Conservation (phyloP, 2,113 vertebrate species). For the Halcyon malimbica region DNA sequence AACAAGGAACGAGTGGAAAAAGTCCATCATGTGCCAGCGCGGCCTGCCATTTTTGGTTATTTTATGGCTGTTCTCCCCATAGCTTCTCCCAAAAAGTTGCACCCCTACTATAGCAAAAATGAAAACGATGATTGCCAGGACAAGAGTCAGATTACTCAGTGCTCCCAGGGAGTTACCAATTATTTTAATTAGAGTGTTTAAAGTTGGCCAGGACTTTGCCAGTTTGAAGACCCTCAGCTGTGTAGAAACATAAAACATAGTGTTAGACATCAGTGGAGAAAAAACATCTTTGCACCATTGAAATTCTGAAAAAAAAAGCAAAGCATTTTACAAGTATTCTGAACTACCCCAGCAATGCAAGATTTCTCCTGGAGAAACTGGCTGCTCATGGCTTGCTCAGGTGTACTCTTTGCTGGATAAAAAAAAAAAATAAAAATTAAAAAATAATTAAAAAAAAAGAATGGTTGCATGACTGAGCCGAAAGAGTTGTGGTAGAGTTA, state of each 20-base stretch:
- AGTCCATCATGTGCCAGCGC: constrained; percentile 97
- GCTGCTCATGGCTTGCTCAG: background rate
- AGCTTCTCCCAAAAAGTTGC: constrained; percentile 90
- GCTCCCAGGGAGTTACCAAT: constrained; percentile 95
- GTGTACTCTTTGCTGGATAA: background rate
- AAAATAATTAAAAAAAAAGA: no score
- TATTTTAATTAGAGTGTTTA: constrained; percentile 98
- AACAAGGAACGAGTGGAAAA: constrained; percentile 95
- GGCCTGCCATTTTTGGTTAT: constrained; percentile 66
- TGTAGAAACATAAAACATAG: constrained; percentile 21
- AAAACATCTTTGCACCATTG: background rate
- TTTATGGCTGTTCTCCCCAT: constrained; percentile 70
- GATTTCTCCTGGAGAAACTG: background rate
- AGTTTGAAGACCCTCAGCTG: constrained; percentile 97
- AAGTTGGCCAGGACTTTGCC: constrained; percentile 97
- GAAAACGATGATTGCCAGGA: constrained; percentile 95
- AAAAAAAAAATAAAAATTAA: background rate
- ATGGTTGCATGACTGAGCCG: background rate
- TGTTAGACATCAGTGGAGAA: background rate
- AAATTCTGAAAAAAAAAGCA: background rate
- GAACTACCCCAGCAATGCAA: background rate
- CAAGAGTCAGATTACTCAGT: constrained; percentile 93
- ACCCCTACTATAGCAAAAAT: constrained; percentile 96
- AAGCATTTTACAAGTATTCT: background rate
- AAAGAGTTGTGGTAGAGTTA: background rate